Evolutionary conservation across 2,888 invertebrate species (phyloP), one percentile per base, ranked within the genome.

Genomic region (Caenorhabditis sp.): DNA sequence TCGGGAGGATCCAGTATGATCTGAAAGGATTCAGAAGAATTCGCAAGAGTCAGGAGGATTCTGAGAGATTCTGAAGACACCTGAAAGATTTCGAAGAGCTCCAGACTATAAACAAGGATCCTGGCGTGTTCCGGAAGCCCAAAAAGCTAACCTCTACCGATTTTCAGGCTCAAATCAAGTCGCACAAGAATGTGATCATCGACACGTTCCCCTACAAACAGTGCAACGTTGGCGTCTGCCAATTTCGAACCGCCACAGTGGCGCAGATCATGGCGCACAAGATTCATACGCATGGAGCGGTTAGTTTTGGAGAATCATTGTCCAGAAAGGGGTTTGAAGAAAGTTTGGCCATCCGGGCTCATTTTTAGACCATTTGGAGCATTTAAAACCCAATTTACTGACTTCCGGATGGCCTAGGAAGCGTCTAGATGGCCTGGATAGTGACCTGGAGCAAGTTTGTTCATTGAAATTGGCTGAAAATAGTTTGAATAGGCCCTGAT

Each of bases 141-240:
- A 7, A 1, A 14, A 59, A n/a, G n/a, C 38, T 22, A 58, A 38
- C 41, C 16, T 59, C 19, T 35, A 14, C 0, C 1, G 26, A 1
- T 54, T 64, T 64, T 8, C 69, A 68, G 58, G 80, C 68, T 0
- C 73, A 74, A 24, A 61, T 69, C 14, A 31, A 31, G n/a, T 61
- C 74, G 24, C 24, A 68, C 24, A 35, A 24, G 8, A 68, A 49
- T 22, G 41, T 63, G 1, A 1, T 16, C 6, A 41, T 47, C 28
- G 54, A 58, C 59, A 56, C n/a, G 6, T 38, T 41, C 16, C 19
- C 10, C 2, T 49, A 35, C 47, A 66, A 49, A 35, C 54, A 61
- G 49, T 83, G 83, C 38, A 82, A 82, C n/a, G 14, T 79, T 12
- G 73, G 38, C 16, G 56, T 44, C 6, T 82, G 82, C 19, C 41